Conservation (phyloP, 2,113 vertebrate species). For the Emydocephalus ijimae region DNA sequence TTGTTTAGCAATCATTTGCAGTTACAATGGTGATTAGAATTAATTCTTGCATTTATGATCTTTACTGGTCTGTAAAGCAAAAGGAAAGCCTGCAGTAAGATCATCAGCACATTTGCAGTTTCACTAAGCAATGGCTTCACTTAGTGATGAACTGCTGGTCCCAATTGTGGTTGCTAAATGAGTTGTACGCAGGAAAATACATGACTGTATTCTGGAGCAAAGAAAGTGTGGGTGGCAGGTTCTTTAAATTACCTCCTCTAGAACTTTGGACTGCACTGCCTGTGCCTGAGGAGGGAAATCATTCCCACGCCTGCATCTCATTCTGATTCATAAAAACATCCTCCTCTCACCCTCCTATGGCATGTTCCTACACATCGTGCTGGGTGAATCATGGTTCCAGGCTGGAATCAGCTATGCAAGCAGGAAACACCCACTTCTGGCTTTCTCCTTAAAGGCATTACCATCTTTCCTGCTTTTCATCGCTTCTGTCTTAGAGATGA, state of each 20-base stretch:
- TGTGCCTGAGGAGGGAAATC: not conserved
- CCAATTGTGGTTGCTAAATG: not conserved
- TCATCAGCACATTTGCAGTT: not conserved
- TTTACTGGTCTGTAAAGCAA: not conserved
- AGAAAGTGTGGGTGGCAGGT: not conserved
- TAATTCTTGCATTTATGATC: not conserved
- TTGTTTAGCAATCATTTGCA: not conserved
- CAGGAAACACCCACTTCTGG: not conserved
- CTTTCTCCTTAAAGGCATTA: not conserved
- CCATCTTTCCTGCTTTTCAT: not conserved
- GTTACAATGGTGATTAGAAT: not conserved
- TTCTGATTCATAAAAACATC: not conserved
- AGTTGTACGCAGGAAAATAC: not conserved
- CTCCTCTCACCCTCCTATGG: not conserved
- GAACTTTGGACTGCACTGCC: not conserved
- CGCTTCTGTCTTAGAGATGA: not conserved
- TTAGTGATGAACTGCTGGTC: not conserved
- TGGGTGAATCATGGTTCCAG: conserved; percentile 5
- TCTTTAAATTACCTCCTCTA: not conserved
- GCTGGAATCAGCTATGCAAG: not conserved
- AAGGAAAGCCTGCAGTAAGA: not conserved
- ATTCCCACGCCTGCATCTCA: conserved; percentile 11
- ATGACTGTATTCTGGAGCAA: not conserved
- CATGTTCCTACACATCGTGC: conserved; percentile 1
- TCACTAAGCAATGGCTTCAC: not conserved